A percentile compares a stretch with the other conserved stretches of the same genome.
These are phyloP conservation scores for Cephonodes hylas DNA, from an alignment of 2,888 invertebrate species.

Conservation along the genomic window DNA sequence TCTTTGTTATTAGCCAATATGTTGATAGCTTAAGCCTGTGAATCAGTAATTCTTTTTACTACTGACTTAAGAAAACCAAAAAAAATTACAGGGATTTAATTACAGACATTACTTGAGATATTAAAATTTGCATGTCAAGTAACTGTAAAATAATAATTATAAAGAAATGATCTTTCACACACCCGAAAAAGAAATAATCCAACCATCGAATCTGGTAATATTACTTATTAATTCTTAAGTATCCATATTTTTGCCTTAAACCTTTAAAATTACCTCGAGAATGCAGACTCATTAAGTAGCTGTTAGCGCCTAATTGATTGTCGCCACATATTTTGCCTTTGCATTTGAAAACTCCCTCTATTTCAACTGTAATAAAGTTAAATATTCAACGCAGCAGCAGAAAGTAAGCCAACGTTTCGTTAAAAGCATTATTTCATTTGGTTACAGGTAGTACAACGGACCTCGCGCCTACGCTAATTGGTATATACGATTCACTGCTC, in stretches of 20 bases:
- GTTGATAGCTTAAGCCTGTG: too few species aligned
- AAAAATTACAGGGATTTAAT: too few species aligned
- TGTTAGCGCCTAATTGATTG: slow-evolving; percentile 43
- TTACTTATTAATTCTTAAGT: background rate
- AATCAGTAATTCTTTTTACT: too few species aligned
- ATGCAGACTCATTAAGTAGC: slow-evolving; percentile 42
- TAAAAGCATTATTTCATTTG: slow-evolving; percentile 37
- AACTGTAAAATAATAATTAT: background rate
- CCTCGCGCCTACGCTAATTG: slow-evolving; percentile 91
- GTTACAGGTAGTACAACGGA: slow-evolving; percentile 92
- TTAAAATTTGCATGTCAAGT: too few species aligned
- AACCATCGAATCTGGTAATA: background rate
- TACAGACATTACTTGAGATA: too few species aligned
- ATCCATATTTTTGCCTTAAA: slow-evolving; percentile 14
- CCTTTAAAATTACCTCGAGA: slow-evolving; percentile 22
- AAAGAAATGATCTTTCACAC: background rate
- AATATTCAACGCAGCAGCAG: background rate
- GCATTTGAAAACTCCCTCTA: slow-evolving; percentile 12
- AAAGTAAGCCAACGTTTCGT: background rate
- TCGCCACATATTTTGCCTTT: slow-evolving; percentile 14
- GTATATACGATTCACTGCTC: slow-evolving; percentile 91
- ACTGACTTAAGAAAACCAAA: too few species aligned
- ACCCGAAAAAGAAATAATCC: background rate
- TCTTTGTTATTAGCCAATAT: too few species aligned
- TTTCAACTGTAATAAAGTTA: background rate